Evolutionary conservation across 2,888 invertebrate genomes (phyloP).

Genomic region (Leptura quadrifasciata): DNA sequence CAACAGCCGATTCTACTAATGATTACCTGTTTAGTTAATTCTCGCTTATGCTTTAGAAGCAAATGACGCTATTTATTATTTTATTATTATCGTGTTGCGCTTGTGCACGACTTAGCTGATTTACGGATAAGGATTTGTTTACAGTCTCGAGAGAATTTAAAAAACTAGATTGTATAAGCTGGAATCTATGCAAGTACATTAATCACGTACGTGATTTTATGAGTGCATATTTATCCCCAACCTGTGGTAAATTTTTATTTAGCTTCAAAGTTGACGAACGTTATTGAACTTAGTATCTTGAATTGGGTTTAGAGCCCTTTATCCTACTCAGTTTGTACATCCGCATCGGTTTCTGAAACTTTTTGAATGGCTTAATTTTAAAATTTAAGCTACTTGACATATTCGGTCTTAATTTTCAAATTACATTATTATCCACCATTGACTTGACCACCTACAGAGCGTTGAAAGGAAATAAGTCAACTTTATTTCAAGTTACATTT

Average conservation of each 20-base stretch:
- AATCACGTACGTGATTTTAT: background rate
- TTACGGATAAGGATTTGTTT: conserved; percentile 3
- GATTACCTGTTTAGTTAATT: background rate
- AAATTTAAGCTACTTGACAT: too few species aligned
- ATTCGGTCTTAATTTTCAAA: too few species aligned
- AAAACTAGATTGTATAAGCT: background rate
- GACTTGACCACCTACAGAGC: too few species aligned
- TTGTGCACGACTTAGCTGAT: background rate
- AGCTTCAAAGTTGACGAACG: background rate
- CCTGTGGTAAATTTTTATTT: background rate
- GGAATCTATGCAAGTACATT: conserved; percentile 3
- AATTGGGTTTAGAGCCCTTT: conserved; percentile 7
- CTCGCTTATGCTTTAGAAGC: background rate
- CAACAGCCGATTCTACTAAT: background rate
- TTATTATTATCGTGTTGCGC: background rate
- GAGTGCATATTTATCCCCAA: conserved; percentile 3
- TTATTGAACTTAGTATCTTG: background rate
- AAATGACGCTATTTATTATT: background rate
- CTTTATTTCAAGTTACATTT: too few species aligned
- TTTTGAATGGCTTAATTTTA: background rate
- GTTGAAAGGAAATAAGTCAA: too few species aligned
- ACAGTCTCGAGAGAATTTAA: background rate
- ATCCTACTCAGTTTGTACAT: background rate
- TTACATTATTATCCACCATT: too few species aligned
- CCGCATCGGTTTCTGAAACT: background rate